Evolutionary conservation across 2,888 invertebrate species (phyloP).

Genomic region (Lepas anatifera): DNA sequence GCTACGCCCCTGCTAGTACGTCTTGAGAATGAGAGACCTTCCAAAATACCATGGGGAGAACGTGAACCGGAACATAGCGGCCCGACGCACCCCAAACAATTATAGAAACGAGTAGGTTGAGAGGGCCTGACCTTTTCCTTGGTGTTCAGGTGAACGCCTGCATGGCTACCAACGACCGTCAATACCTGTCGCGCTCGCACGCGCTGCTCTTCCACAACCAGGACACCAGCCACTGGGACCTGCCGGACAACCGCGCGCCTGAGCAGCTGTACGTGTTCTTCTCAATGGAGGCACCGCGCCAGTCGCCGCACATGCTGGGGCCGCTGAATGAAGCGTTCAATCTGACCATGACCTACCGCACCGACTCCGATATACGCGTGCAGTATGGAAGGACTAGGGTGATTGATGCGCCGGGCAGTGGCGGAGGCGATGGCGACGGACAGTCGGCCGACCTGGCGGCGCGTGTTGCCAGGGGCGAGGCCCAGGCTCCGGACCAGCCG

Average conservation of each 20-base stretch:
- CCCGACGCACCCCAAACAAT: too few relatives aligned
- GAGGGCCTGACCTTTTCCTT: too few relatives aligned
- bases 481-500: background rate
- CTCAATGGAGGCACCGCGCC: slow-evolving; percentile 24
- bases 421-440: background rate
- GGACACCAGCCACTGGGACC: slow-evolving; percentile 12
- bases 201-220: slow-evolving; percentile 25
- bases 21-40: too few relatives aligned
- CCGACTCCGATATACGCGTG: slow-evolving; percentile 18
- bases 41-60: too few relatives aligned
- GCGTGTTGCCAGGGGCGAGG: too few relatives aligned
- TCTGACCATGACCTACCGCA: slow-evolving; percentile 19
- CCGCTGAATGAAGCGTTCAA: slow-evolving; percentile 17
- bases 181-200: slow-evolving; percentile 21
- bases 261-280: slow-evolving; percentile 25
- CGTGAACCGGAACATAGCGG: too few relatives aligned
- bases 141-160: background rate
- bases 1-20: too few relatives aligned
- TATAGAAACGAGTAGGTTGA: too few relatives aligned
- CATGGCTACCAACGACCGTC: slow-evolving; percentile 16
- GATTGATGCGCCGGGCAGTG: too few relatives aligned
- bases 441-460: too few relatives aligned
- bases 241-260: slow-evolving; percentile 20
- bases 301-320: background rate
- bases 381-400: slow-evolving; percentile 13